A percentile compares a stretch with the other conserved stretches of the same genome.
Evolutionary conservation across 2,888 invertebrate genomes (phyloP).

Genomic region (Epinotia nisella): DNA sequence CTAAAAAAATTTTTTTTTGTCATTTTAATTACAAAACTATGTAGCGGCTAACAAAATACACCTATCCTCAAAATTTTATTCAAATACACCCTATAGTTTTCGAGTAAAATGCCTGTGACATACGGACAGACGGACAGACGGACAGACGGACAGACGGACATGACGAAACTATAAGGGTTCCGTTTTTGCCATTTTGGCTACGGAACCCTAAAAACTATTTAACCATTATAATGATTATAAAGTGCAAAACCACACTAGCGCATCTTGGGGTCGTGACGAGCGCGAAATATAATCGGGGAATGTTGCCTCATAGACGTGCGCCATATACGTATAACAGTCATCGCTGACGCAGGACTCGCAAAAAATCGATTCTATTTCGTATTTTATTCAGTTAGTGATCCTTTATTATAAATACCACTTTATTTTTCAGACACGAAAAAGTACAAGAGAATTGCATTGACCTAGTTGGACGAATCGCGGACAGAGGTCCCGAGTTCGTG

Average conservation of each 20-base stretch:
- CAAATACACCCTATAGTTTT: too few species aligned
- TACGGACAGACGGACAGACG: too few species aligned
- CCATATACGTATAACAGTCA: too few species aligned
- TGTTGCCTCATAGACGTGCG: background rate
- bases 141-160: too few species aligned
- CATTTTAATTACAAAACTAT: too few species aligned
- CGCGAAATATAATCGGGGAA: background rate
- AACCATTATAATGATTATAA: background rate
- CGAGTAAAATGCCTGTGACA: too few species aligned
- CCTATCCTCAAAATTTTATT: too few species aligned
- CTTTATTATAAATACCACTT: slow-evolving; percentile 3
- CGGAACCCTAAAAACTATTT: too few species aligned
- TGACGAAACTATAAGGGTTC: too few species aligned
- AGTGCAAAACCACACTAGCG: background rate
- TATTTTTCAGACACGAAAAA: slow-evolving; percentile 90
- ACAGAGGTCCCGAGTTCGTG: slow-evolving; percentile 99
- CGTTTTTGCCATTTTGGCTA: too few species aligned
- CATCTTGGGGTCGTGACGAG: background rate
- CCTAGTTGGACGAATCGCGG: slow-evolving; percentile 99
- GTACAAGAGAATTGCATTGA: slow-evolving; percentile 99
- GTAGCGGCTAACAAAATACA: too few species aligned
- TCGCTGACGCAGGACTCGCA: background rate
- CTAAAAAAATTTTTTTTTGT: too few species aligned
- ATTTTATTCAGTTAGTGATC: background rate
- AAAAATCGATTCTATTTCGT: background rate